Evolutionary conservation across 1,140 invertebrate genomes (phyloP).

Genomic region (Heliconius hewitsoni): DNA sequence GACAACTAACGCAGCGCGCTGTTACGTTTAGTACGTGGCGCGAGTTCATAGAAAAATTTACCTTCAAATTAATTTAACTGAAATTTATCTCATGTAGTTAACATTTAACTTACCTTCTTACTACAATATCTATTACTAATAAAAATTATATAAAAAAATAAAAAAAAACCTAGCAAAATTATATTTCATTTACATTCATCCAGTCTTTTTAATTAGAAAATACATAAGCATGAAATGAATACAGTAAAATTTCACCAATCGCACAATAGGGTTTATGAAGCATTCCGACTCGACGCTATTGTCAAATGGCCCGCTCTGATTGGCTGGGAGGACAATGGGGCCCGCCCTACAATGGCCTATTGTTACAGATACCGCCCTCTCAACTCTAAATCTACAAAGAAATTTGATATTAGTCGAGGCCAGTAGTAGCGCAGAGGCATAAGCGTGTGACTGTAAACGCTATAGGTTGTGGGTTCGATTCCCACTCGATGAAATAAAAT

Average conservation of each 20-base stretch:
- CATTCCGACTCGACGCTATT: conserved; percentile 77
- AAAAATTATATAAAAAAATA: background rate
- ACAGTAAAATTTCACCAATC: conserved; percentile 48
- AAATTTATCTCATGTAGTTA: too few species aligned
- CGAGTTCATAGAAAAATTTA: too few species aligned
- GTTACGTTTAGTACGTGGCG: too few species aligned
- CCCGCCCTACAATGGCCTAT: conserved; percentile 77
- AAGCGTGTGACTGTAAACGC: too few species aligned
- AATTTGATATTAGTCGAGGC: background rate
- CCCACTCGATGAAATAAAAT: too few species aligned
- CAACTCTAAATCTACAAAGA: conserved; percentile 2
- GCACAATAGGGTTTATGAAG: conserved; percentile 66
- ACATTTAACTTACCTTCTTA: too few species aligned
- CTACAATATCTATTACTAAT: too few species aligned
- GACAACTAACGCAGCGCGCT: too few species aligned
- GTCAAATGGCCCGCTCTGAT: conserved; percentile 61
- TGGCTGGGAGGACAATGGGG: conserved; percentile 69
- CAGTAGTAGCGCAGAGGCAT: too few species aligned
- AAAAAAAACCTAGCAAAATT: background rate
- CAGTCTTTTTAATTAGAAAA: conserved; percentile 4
- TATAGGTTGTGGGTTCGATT: too few species aligned
- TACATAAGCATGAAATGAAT: background rate
- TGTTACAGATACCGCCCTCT: conserved; percentile 61
- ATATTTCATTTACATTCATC: background rate
- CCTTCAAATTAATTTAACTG: too few species aligned